Evolutionary conservation across 2,888 invertebrate species (phyloP), one percentile per base, ranked within the genome.

Genomic region (Chymomyza procnemis): DNA sequence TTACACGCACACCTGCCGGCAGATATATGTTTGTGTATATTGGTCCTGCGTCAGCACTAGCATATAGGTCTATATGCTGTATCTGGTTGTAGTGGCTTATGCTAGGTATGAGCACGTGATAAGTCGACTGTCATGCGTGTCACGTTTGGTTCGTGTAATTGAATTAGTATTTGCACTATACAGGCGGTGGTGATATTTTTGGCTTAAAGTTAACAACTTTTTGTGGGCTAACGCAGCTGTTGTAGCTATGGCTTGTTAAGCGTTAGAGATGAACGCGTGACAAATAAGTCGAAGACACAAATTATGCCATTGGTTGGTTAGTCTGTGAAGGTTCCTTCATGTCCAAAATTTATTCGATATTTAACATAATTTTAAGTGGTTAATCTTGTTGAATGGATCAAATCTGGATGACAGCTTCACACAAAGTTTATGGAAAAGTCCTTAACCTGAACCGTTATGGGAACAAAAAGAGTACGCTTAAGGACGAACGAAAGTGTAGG

Each of bases 11-110:
- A 86, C 81, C 81, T 84, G 77, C 65, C 70, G 46, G n/a, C 68
- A 78, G 81, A 78, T 81, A 85, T 62, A 79, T 41, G 12, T 34
- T 8, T 34, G 83, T 61, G 76, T 41, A 41, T 14, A 14, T 41
- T 41, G 34, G 34, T 41, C 0, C 34, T 41, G 34, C 34, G 34
- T 41, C 34, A 41, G 34, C 34, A 41, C 34, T 41, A 34, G 41
- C 34, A 34, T 19, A 18, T 41, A 34, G 57, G n/a, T n/a, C n/a
- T 34, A 34, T 26, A 26, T 57, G 34, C 34, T 57, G 26, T 34
- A 14, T 22, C 9, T 18, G 22, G 26, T 57, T 16, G 30, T 57
- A 18, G 41, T 57, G 18, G 57, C 26, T n/a, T 12, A 19, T 55
- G 8, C 9, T 26, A 18, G 57, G 30, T 6, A 55, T n/a, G 26